These are phyloP conservation scores for Bombus vancouverensis DNA, from an alignment of 1,140 invertebrate genomes.

Conservation along the genomic window DNA sequence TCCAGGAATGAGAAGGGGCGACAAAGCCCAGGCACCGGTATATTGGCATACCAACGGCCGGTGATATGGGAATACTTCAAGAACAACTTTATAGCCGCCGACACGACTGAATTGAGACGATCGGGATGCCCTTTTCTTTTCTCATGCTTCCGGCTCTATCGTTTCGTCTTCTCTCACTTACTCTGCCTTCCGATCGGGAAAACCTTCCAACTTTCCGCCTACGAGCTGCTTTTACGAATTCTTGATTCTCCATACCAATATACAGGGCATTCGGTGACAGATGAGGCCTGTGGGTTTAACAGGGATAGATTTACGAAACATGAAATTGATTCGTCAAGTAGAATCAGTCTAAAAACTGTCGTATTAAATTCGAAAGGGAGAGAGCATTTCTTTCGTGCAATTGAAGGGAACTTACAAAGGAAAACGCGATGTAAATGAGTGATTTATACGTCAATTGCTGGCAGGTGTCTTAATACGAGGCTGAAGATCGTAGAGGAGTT, in stretches of 20 bases:
- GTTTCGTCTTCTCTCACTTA: not conserved
- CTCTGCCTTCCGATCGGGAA: too few relatives aligned
- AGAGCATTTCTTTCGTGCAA: too few relatives aligned
- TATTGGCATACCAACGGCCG: slow-evolving; percentile 80
- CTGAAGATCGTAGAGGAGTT: too few relatives aligned
- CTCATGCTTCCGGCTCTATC: not conserved
- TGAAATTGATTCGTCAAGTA: not conserved
- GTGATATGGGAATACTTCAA: slow-evolving; percentile 81
- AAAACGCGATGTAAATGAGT: too few relatives aligned
- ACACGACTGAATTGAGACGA: slow-evolving; percentile 60
- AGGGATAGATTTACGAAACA: not conserved
- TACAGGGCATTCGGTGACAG: not conserved
- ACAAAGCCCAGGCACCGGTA: slow-evolving; percentile 73
- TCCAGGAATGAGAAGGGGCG: slow-evolving; percentile 68
- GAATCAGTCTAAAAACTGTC: not conserved
- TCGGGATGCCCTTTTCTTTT: not conserved
- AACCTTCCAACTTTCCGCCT: not conserved
- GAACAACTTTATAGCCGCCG: slow-evolving; percentile 73
- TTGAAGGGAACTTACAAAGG: too few relatives aligned
- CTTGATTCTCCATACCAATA: too few relatives aligned
- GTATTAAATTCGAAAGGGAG: too few relatives aligned
- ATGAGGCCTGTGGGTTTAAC: not conserved
- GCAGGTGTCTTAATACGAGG: too few relatives aligned
- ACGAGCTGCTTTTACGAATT: not conserved
- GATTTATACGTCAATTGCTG: too few relatives aligned